Percentiles rank a stretch among this genome's conserved stretches.
These are phyloP conservation scores for Ascidia mentula DNA, from an alignment of 23 tunicate genomes.

Conservation along the genomic window DNA sequence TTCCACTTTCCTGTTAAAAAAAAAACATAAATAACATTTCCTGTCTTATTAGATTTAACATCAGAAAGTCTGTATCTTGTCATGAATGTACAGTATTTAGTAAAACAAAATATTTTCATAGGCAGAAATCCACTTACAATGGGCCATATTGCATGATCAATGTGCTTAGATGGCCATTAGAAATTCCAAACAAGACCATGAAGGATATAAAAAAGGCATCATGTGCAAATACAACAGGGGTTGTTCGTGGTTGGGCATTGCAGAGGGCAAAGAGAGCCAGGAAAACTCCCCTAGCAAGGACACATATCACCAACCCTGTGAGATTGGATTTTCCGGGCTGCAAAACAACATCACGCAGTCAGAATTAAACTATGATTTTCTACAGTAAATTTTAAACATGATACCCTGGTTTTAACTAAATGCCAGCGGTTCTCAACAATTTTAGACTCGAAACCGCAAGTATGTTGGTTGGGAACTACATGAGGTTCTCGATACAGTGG, in stretches of 20 bases:
- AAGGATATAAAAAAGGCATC: conserved; percentile 65
- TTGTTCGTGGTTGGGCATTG: conserved; percentile 75
- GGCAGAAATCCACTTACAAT: conserved; percentile 56
- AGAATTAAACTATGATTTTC: background rate
- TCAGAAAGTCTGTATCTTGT: no score
- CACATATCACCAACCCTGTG: conserved; percentile 34
- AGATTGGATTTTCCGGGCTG: conserved; percentile 66
- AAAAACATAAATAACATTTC: no score
- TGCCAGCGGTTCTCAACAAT: no score
- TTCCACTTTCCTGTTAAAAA: background rate
- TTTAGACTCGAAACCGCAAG: no score
- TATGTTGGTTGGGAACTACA: no score
- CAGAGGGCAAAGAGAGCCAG: conserved; percentile 65
- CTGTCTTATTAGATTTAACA: no score
- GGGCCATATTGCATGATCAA: conserved; percentile 89
- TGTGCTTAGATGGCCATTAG: conserved; percentile 89
- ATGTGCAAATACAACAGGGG: conserved; percentile 37
- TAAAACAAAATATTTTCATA: no score
- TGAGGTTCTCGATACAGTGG: no score
- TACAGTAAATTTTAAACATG: no score
- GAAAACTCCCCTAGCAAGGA: conserved; percentile 53
- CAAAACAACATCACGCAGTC: background rate
- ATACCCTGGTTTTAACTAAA: no score
- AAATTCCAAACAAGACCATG: conserved; percentile 69
- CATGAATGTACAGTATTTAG: no score